These are phyloP conservation scores for Pseudois nayaur DNA, from an alignment of 2,113 vertebrate genomes.

Conservation along the genomic window DNA sequence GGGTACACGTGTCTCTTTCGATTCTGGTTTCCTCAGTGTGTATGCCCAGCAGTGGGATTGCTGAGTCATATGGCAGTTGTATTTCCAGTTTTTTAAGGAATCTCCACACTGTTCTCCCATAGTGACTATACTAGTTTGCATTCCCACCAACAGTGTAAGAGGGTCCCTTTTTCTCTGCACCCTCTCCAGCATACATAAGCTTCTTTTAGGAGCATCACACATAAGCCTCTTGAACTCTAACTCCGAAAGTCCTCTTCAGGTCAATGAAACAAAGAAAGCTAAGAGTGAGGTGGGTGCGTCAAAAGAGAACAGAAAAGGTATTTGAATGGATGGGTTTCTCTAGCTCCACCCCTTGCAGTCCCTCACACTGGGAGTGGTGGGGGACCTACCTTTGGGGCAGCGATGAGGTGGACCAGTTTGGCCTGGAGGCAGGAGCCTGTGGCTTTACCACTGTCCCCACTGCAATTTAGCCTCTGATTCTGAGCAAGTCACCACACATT, in stretches of 20 bases:
- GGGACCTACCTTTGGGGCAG: background rate
- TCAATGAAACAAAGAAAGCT: background rate
- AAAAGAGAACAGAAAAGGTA: background rate
- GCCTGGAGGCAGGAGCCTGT: background rate
- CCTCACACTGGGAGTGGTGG: rapidly evolving
- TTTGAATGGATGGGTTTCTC: background rate
- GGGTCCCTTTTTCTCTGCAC: background rate
- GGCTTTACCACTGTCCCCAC: background rate
- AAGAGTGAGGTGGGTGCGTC: background rate
- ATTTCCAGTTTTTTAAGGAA: background rate
- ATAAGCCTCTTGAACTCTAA: background rate
- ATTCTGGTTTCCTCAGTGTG: background rate
- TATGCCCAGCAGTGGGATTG: background rate
- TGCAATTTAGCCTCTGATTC: background rate
- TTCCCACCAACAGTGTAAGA: background rate
- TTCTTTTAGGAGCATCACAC: background rate
- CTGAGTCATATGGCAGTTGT: background rate
- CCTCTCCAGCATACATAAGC: background rate
- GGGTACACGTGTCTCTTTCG: background rate
- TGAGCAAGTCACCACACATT: background rate
- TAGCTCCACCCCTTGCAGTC: rapidly evolving
- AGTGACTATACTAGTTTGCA: background rate
- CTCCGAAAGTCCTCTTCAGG: background rate
- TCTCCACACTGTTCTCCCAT: background rate
- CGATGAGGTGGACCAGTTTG: background rate